These are phyloP conservation scores for Elachura formosa DNA, from an alignment of 2,113 vertebrate species.

Conservation along the genomic window DNA sequence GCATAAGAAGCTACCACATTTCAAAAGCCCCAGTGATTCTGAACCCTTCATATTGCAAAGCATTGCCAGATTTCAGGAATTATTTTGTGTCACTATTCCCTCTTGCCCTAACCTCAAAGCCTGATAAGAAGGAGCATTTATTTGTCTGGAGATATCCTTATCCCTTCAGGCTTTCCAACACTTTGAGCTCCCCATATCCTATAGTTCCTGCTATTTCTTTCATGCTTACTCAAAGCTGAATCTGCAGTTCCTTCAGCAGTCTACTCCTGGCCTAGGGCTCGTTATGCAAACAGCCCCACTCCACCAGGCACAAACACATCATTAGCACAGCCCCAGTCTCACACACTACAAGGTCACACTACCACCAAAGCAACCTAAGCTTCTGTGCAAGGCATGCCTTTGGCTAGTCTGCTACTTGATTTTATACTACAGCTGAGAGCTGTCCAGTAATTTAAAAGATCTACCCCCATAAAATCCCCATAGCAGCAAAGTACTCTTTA, in stretches of 20 bases:
- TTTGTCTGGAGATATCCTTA: neutral
- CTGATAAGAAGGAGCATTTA: neutral
- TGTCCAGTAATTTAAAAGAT: neutral
- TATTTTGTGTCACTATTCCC: neutral
- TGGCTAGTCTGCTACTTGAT: neutral
- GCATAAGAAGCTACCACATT: neutral
- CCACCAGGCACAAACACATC: neutral
- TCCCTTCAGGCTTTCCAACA: neutral
- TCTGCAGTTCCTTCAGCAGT: neutral
- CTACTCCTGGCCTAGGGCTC: neutral
- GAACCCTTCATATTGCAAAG: neutral
- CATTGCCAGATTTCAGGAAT: neutral
- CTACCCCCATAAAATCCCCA: neutral
- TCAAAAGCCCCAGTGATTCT: neutral
- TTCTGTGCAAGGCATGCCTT: conserved; percentile 9
- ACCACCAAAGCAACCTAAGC: neutral
- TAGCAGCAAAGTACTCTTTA: neutral
- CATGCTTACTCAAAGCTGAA: neutral
- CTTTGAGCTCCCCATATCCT: neutral
- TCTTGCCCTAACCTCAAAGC: neutral
- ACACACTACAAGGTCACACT: neutral
- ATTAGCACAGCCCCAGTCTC: neutral
- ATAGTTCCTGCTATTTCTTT: neutral
- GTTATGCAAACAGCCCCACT: neutral
- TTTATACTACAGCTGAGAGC: conserved; percentile 2